phyloP scores from a whole-genome alignment of 1,140 invertebrate genomes.

The Pogonomyrmex barbatus region DNA sequence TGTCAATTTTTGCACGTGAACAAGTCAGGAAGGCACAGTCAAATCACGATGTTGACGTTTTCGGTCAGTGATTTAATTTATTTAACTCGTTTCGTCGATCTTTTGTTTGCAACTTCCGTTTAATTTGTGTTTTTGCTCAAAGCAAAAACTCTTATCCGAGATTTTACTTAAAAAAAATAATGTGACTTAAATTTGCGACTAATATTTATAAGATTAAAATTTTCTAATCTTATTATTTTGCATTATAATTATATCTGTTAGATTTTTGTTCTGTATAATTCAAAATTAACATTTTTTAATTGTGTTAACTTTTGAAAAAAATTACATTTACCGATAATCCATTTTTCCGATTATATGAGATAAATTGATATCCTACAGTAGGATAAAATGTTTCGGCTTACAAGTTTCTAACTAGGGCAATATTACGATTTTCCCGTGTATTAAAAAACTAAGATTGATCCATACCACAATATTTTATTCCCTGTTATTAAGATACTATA shows the following conservation, averaged over 20 bases:
- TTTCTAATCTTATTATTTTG: neutral
- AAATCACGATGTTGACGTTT: constrained; percentile 22
- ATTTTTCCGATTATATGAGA: neutral
- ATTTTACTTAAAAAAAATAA: neutral
- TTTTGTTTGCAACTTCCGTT: neutral
- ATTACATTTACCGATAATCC: neutral
- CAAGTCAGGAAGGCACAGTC: neutral
- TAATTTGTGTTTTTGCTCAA: neutral
- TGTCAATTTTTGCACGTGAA: neutral
- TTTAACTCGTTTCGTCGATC: constrained; percentile 16
- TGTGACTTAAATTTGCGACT: neutral
- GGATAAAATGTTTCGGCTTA: neutral
- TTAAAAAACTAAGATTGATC: neutral
- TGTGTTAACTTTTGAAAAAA: neutral
- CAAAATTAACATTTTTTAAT: neutral
- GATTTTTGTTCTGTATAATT: neutral
- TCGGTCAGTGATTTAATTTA: constrained; percentile 3
- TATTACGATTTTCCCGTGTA: neutral
- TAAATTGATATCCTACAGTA: neutral
- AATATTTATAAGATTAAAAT: neutral
- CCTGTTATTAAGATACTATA: neutral
- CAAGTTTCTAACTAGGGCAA: constrained; percentile 15
- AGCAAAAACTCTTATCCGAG: neutral
- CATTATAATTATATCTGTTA: neutral
- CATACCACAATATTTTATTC: neutral